Evolutionary conservation across 2,113 vertebrate species (phyloP).

Genomic region (Formicarius rufipectus): DNA sequence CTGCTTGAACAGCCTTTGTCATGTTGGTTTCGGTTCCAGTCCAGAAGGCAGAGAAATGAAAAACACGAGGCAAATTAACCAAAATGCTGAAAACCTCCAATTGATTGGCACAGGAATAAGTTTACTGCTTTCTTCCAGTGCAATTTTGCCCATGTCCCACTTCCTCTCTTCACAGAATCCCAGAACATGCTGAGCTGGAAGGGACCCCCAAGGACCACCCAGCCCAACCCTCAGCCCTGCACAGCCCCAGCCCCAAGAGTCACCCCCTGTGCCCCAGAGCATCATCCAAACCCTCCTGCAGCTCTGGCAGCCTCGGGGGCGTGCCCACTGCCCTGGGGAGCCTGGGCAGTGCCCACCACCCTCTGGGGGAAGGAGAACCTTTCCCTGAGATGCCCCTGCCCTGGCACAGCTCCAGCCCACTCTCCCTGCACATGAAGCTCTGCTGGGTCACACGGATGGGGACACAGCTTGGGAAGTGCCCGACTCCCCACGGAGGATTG

Average conservation of each 20-base stretch:
- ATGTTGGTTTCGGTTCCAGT: neutral
- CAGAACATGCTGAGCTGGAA: neutral
- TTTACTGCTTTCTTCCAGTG: neutral
- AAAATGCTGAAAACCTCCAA: neutral
- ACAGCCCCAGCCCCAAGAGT: neutral
- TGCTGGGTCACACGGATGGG: neutral
- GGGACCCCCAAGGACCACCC: neutral
- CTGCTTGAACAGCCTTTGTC: neutral
- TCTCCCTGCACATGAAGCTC: too few species aligned
- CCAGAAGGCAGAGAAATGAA: neutral
- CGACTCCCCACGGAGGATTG: rapidly evolving
- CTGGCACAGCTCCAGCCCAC: neutral
- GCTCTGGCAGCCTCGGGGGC: neutral
- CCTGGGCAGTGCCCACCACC: neutral
- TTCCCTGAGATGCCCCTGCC: neutral
- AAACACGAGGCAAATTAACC: neutral
- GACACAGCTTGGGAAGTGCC: neutral
- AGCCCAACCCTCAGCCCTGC: neutral
- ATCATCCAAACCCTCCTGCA: neutral
- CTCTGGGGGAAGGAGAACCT: neutral
- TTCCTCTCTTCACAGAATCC: neutral
- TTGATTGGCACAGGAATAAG: neutral
- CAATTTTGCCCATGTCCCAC: neutral
- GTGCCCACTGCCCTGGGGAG: neutral
- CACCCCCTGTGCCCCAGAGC: neutral